These are phyloP conservation scores for Melolontha melolontha DNA, from an alignment of 2,888 invertebrate genomes.

Conservation along the genomic window DNA sequence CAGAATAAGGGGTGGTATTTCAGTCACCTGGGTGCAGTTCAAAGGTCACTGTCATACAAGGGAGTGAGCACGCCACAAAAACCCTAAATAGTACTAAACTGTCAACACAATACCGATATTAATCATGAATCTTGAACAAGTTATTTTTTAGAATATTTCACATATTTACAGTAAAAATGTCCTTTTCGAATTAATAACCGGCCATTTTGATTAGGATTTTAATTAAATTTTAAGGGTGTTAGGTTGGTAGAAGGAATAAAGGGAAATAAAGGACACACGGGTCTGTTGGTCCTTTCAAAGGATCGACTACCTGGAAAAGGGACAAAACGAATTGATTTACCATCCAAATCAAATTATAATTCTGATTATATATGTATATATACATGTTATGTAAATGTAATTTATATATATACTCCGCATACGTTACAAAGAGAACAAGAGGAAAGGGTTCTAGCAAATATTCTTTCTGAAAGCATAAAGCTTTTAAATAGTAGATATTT, in stretches of 20 bases:
- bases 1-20: slow-evolving; percentile 52
- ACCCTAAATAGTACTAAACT: slow-evolving; percentile 65
- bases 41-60: slow-evolving; percentile 60
- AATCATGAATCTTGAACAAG: slow-evolving; percentile 57
- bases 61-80: slow-evolving; percentile 66
- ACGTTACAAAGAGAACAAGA: too few species aligned
- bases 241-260: slow-evolving; percentile 8
- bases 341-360: slow-evolving; percentile 49
- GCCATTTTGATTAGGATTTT: slow-evolving; percentile 5
- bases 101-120: slow-evolving; percentile 67
- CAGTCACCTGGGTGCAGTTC: slow-evolving; percentile 58
- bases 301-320: slow-evolving; percentile 61
- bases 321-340: slow-evolving; percentile 56
- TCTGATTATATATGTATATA: slow-evolving; percentile 36
- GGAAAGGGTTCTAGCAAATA: too few species aligned
- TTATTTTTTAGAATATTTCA: neutral
- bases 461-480: too few species aligned
- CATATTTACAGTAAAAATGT: neutral
- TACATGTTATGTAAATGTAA: neutral
- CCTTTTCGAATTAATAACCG: neutral
- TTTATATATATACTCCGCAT: too few species aligned
- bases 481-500: too few species aligned
- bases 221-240: slow-evolving; percentile 28
- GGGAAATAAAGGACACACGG: slow-evolving; percentile 38
- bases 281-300: slow-evolving; percentile 50